Conservation (phyloP, 2,888 invertebrate genomes). For the Drymonia ruficornis region DNA sequence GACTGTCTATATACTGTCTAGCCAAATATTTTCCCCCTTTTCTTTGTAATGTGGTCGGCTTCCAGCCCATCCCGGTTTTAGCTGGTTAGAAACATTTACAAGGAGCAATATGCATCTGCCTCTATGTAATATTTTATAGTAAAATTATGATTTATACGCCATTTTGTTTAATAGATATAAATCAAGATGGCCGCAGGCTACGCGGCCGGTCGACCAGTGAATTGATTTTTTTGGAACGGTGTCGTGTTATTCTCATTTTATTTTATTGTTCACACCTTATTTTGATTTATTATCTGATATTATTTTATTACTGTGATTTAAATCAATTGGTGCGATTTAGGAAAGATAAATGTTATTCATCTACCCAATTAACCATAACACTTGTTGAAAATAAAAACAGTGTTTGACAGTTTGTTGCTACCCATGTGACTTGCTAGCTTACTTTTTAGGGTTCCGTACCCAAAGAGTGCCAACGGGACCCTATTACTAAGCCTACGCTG, state of each 20-base stretch:
- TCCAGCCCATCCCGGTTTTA: no score
- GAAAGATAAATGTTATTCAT: no score
- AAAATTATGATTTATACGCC: constrained; percentile 32
- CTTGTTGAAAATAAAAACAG: no score
- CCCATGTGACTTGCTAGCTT: no score
- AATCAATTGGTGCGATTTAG: background rate
- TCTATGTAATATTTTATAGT: background rate
- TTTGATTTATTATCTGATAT: constrained; percentile 19
- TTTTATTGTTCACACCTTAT: constrained; percentile 28
- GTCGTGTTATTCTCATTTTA: constrained; percentile 17
- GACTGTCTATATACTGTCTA: no score
- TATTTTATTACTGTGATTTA: constrained; percentile 6
- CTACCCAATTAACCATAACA: background rate
- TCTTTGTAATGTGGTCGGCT: no score
- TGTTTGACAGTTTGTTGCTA: no score
- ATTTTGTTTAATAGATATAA: constrained; percentile 41
- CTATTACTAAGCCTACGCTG: no score
- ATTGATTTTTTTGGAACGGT: constrained; percentile 37
- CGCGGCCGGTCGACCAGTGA: constrained; percentile 29
- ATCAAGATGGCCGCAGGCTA: constrained; percentile 46
- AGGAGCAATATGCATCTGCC: background rate
- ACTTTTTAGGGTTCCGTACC: no score
- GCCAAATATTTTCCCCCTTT: no score
- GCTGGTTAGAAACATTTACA: no score
- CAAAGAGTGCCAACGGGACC: no score